phyloP scores from a whole-genome alignment of 1,140 invertebrate genomes.

The Eufriesea mexicana region DNA sequence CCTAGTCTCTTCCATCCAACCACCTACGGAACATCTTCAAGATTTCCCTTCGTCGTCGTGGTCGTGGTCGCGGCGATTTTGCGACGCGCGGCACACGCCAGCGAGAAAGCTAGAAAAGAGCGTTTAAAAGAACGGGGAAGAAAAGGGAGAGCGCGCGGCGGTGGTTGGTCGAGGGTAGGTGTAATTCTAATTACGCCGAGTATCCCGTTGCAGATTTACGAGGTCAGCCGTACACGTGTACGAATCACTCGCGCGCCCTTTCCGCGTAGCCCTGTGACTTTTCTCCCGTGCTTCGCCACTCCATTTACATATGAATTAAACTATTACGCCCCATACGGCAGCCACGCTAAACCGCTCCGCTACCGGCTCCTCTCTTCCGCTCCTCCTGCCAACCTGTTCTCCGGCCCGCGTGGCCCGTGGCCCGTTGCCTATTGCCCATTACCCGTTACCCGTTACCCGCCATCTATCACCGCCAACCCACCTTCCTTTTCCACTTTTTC shows the following conservation, averaged over 20 bases:
- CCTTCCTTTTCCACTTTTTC: not conserved
- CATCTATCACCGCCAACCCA: slow-evolving; percentile 5
- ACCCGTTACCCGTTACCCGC: not conserved
- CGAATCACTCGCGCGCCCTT: slow-evolving; percentile 61
- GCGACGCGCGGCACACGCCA: too few species aligned
- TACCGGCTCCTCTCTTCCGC: slow-evolving; percentile 6
- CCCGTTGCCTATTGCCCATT: too few species aligned
- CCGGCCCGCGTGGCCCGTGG: not conserved
- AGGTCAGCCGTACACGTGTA: slow-evolving; percentile 73
- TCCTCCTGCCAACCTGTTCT: not conserved
- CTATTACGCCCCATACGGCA: slow-evolving; percentile 71
- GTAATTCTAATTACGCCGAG: slow-evolving; percentile 78
- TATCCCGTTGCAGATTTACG: slow-evolving; percentile 80
- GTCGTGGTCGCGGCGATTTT: too few species aligned
- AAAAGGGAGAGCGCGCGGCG: slow-evolving; percentile 24
- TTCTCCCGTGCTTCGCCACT: slow-evolving; percentile 68
- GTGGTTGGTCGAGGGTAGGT: slow-evolving; percentile 36
- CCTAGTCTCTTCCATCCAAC: not conserved
- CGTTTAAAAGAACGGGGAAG: not conserved
- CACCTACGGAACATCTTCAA: too few species aligned
- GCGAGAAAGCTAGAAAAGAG: not conserved
- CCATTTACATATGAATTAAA: slow-evolving; percentile 81
- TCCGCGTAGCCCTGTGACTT: slow-evolving; percentile 53
- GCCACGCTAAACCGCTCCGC: not conserved
- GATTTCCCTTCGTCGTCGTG: too few species aligned